A percentile compares a stretch with the other conserved stretches of the same genome.
Conservation (phyloP, 1,140 invertebrate genomes). For the Lasioglossum baleicum region DNA sequence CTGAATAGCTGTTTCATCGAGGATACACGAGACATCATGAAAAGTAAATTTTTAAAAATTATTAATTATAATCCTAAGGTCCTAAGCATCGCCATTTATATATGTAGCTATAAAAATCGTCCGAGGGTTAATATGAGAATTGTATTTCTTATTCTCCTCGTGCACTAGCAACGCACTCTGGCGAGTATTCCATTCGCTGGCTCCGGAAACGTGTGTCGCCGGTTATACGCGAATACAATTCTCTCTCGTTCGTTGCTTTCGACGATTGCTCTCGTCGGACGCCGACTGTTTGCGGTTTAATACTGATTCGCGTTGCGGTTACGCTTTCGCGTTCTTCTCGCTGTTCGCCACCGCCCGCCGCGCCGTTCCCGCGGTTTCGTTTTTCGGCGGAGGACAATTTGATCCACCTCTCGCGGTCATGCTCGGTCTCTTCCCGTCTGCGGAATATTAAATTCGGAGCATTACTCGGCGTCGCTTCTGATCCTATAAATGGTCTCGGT, state of each 20-base stretch:
- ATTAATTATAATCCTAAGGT: too few species aligned
- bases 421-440: not conserved
- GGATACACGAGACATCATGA: too few species aligned
- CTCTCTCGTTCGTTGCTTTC: conserved; percentile 22
- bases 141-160: too few species aligned
- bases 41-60: too few species aligned
- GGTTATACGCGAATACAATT: conserved; percentile 9
- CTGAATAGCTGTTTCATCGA: too few species aligned
- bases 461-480: too few species aligned
- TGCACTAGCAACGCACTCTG: too few species aligned
- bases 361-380: conserved; percentile 2
- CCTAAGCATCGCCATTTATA: too few species aligned
- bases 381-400: conserved; percentile 24
- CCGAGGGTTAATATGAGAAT: too few species aligned
- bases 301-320: conserved; percentile 31
- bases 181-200: not conserved
- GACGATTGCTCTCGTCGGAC: conserved; percentile 13
- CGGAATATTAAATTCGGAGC: not conserved
- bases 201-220: conserved; percentile 37
- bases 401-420: not conserved
- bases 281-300: conserved; percentile 15
- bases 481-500: too few species aligned
- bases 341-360: not conserved
- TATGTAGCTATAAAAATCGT: too few species aligned
- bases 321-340: conserved; percentile 33